Base-by-base conservation (phyloP, 2,797 vertebrate genomes). In the Nannoperca obscura region DNA sequence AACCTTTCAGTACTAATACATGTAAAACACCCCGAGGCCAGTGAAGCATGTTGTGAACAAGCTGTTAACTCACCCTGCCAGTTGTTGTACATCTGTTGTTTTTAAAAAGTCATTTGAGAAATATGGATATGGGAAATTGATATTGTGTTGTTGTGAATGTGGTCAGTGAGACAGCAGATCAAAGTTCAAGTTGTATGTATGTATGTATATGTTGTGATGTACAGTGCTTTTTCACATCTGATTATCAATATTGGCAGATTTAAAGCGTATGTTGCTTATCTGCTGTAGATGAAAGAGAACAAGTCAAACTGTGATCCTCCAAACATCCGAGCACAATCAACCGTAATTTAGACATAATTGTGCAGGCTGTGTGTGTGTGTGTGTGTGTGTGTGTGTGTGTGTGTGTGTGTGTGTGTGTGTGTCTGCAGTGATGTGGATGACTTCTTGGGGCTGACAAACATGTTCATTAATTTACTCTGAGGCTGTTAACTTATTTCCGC, bases 391-490 rank as follows among this genome's bases (percentile, higher is more conserved):
- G 49, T 40, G 79, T 27, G 40, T 67, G 46, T 65, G 70, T 74
- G 71, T 79, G 55, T 59, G 38, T 68, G 52, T 71, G 36, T 65
- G 68, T 70, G 47, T 30, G 63, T 52, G 47, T 42, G 49, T 40
- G 79, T 27, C 70, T 75, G 62, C 57, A 62, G 75, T 22, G 81
- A 77, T 75, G 85, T 85, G 72, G 67, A 68, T 44, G 77, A 57
- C 62, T 79, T 68, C 68, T 70, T 14, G 6, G 14, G 53, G 54
- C 38, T 57, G 38, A 30, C 71, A 82, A 78, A 79, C 83, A 85
- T 67, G 70, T 91, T 90, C 83, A 85, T 88, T 89, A 81, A 90
- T 92, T 84, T 71, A 84, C 84, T 78, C 63, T 22, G 61, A 76
- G 54, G 83, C 54, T 66, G 66, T 63, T 75, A 85, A 80, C 72